Conservation (phyloP, 2,888 invertebrate species). For the Automeris io region DNA sequence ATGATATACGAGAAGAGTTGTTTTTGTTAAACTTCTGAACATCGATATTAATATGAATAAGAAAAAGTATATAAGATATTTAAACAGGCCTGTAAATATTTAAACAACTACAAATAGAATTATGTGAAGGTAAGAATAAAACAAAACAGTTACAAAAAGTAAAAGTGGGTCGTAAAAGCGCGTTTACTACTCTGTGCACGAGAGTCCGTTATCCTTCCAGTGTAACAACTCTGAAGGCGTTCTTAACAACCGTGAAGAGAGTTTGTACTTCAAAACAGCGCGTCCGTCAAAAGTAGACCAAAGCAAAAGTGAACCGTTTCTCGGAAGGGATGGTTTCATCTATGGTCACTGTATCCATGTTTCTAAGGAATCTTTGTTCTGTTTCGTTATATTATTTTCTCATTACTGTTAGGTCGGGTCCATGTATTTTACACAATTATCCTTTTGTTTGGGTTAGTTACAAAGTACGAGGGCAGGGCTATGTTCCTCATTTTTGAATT, state of each 20-base stretch:
- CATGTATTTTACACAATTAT: neutral
- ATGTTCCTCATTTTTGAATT: neutral
- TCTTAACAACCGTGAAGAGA: constrained; percentile 20
- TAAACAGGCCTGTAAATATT: too few relatives aligned
- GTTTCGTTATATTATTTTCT: neutral
- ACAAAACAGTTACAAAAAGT: constrained; percentile 29
- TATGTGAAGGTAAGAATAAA: neutral
- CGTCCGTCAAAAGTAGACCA: neutral
- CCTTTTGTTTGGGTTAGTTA: neutral
- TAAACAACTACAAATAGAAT: neutral
- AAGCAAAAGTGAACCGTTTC: constrained; percentile 1
- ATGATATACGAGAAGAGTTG: too few relatives aligned
- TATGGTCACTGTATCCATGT: neutral
- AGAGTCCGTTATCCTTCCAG: constrained; percentile 29
- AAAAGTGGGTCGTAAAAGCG: constrained; percentile 31
- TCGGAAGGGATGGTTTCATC: constrained; percentile 1
- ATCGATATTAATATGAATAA: too few relatives aligned
- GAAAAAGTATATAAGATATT: too few relatives aligned
- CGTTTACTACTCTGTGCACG: constrained; percentile 18
- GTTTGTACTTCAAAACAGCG: neutral
- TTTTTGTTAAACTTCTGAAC: too few relatives aligned
- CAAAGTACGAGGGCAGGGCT: neutral
- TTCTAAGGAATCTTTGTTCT: constrained; percentile 2
- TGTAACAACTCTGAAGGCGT: constrained; percentile 12
- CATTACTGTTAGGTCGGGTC: neutral